Evolutionary conservation across 2,113 vertebrate species (phyloP).

Genomic region (Tetrao urogallus): DNA sequence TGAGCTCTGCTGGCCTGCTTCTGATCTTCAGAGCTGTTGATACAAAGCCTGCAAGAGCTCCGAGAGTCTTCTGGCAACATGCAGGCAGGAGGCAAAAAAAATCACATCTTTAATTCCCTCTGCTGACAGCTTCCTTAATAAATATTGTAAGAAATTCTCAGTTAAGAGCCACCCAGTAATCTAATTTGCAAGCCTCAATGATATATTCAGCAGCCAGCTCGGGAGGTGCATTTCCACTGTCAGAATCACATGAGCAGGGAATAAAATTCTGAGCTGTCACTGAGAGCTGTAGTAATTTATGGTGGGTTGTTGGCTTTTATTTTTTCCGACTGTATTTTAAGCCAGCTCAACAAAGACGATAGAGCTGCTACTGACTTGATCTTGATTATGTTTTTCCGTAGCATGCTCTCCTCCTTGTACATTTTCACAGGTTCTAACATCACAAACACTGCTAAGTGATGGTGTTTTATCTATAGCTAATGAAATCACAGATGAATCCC

Average conservation of each 20-base stretch:
- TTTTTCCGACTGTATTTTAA: slow-evolving; percentile 46
- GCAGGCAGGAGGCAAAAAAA: not conserved
- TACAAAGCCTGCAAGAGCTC: not conserved
- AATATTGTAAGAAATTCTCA: slow-evolving; percentile 45
- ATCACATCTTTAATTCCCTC: not conserved
- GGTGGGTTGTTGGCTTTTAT: slow-evolving; percentile 29
- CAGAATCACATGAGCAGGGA: slow-evolving; percentile 23
- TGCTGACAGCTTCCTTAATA: slow-evolving; percentile 55
- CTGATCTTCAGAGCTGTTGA: not conserved
- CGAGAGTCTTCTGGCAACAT: not conserved
- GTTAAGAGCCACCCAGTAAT: slow-evolving; percentile 44
- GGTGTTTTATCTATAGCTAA: fast-evolving
- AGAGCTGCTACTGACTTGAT: not conserved
- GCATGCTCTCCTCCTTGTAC: not conserved
- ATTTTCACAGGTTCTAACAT: not conserved
- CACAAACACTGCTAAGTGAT: not conserved
- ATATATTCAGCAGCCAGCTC: slow-evolving; percentile 56
- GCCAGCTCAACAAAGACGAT: not conserved
- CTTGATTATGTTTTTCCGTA: not conserved
- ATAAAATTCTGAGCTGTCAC: slow-evolving; percentile 32
- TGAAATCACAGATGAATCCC: not conserved
- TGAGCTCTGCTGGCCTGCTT: not conserved
- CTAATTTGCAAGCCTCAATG: slow-evolving; percentile 32
- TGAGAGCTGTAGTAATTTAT: slow-evolving; percentile 43
- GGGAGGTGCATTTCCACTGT: slow-evolving; percentile 51